Conservation (phyloP, 2,888 invertebrate species). For the Dascillus cervinus region DNA sequence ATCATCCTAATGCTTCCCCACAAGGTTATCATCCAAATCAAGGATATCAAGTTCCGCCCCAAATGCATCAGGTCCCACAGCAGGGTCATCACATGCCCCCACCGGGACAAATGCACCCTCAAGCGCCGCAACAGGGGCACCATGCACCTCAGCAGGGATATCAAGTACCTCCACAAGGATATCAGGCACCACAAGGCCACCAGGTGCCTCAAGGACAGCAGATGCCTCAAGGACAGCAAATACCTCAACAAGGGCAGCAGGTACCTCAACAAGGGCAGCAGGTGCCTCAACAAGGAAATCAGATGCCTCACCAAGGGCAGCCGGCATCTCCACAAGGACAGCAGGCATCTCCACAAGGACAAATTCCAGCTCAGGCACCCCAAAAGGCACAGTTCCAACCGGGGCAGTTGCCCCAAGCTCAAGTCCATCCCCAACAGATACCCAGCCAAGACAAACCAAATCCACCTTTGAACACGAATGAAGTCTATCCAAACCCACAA, state of each 20-base stretch:
- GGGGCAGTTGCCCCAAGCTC: conserved; percentile 10
- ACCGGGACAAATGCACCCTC: conserved; percentile 10
- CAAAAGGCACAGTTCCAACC: conserved; percentile 19
- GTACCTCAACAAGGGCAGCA: conserved; percentile 2
- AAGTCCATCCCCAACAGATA: conserved; percentile 20
- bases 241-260: background rate
- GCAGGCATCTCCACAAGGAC: no score
- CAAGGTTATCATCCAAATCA: conserved; percentile 17
- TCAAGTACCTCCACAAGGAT: background rate
- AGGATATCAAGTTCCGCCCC: conserved; percentile 11
- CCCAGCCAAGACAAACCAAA: conserved; percentile 18
- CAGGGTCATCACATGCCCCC: conserved; percentile 10
- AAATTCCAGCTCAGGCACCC: no score
- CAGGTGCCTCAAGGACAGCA: no score
- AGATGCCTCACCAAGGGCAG: conserved; percentile 7
- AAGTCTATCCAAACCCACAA: conserved; percentile 14
- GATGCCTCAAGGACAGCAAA: conserved; percentile 4
- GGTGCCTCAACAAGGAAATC: background rate
- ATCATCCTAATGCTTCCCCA: conserved; percentile 28
- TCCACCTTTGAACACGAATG: conserved; percentile 16
- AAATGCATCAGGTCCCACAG: conserved; percentile 8
- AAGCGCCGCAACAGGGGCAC: conserved; percentile 10
- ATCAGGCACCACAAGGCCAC: no score
- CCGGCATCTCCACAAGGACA: conserved; percentile 13
- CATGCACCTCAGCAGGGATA: conserved; percentile 9